Percentiles rank a stretch among this genome's conserved stretches.
Evolutionary conservation across 2,888 invertebrate species (phyloP).

Genomic region (Limenitis camilla): DNA sequence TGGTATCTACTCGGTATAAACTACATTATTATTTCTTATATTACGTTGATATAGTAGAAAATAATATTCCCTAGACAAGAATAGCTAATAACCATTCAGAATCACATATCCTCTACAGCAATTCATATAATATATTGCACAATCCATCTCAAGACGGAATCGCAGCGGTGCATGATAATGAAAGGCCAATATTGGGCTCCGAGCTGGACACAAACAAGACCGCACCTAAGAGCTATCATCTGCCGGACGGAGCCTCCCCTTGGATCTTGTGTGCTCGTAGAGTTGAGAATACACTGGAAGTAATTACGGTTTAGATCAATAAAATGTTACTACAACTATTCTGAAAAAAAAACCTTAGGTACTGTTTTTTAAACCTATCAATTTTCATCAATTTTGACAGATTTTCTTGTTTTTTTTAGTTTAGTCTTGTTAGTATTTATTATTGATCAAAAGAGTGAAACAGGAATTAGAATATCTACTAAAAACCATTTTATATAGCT

Average conservation of each 20-base stretch:
- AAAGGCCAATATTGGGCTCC: conserved; percentile 55
- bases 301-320: background rate
- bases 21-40: no score
- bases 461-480: no score
- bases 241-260: conserved; percentile 32
- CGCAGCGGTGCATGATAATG: conserved; percentile 47
- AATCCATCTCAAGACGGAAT: conserved; percentile 30
- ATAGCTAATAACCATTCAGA: background rate
- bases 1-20: no score
- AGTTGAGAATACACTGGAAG: conserved; percentile 31
- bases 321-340: no score
- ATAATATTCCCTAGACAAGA: background rate
- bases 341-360: no score
- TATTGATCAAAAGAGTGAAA: no score
- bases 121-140: conserved; percentile 15
- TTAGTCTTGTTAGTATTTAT: no score
- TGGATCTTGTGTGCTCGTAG: conserved; percentile 19
- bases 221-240: conserved; percentile 52
- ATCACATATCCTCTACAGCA: conserved; percentile 5
- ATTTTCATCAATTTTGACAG: no score
- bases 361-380: no score
- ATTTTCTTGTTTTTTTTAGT: no score
- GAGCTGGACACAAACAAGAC: conserved; percentile 63
- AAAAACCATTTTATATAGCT: no score
- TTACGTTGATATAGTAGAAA: background rate